phyloP scores from a whole-genome alignment of 1,140 invertebrate species.

The Bombus superbus region DNA sequence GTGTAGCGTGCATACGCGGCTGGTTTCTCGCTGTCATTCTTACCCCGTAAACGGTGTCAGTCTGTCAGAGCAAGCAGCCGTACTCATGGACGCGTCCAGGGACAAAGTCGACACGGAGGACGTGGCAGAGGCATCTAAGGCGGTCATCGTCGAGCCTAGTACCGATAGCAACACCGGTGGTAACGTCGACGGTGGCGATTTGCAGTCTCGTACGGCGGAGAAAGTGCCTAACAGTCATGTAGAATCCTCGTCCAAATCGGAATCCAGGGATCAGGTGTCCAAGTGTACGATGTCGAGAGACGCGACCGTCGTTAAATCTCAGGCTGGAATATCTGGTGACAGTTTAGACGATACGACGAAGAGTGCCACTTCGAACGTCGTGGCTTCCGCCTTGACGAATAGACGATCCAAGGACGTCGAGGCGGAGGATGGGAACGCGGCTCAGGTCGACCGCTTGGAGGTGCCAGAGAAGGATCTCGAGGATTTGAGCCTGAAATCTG shows the following conservation, averaged over 20 bases:
- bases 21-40: constrained; percentile 36
- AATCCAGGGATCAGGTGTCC: not conserved
- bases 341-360: not conserved
- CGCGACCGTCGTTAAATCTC: not conserved
- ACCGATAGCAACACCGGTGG: not conserved
- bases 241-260: not conserved
- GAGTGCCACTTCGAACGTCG: not conserved
- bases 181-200: constrained; percentile 22
- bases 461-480: constrained; percentile 84
- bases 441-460: constrained; percentile 75
- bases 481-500: constrained; percentile 84
- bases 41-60: constrained; percentile 38
- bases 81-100: constrained; percentile 58
- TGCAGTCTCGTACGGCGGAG: not conserved
- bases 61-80: constrained; percentile 45
- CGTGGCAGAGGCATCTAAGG: constrained; percentile 7
- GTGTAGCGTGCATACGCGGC: not conserved
- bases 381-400: not conserved
- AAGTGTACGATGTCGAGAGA: not conserved
- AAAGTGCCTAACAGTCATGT: not conserved
- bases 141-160: not conserved
- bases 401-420: constrained; percentile 3
- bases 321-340: not conserved
- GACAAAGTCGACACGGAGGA: constrained; percentile 39
- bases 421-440: not conserved